Percentiles rank a stretch among this genome's conserved stretches.
These are phyloP conservation scores for Tipula unca DNA, from an alignment of 2,888 invertebrate genomes.

Conservation along the genomic window DNA sequence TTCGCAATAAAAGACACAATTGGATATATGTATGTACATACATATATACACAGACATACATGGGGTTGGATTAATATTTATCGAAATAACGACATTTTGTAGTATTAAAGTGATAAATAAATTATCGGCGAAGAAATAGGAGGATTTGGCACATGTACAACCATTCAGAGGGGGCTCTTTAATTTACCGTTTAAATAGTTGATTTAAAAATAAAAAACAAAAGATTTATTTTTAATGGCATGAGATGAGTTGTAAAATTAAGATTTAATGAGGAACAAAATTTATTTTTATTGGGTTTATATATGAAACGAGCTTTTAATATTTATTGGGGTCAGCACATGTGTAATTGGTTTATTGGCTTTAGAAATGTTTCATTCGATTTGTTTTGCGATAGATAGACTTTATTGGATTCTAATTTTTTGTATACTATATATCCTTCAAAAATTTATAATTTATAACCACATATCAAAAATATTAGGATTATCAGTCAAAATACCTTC, in stretches of 20 bases:
- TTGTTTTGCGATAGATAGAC: too few relatives aligned
- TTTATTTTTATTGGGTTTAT: slow-evolving; percentile 1
- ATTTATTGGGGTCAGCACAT: neutral
- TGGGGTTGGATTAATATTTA: neutral
- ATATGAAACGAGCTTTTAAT: neutral
- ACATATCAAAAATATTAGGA: too few relatives aligned
- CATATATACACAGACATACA: too few relatives aligned
- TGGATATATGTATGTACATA: too few relatives aligned
- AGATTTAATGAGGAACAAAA: neutral
- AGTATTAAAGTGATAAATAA: neutral
- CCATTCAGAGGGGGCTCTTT: neutral
- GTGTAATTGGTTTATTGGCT: neutral
- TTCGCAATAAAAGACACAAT: neutral
- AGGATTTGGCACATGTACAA: neutral
- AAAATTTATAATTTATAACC: too few relatives aligned
- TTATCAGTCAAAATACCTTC: too few relatives aligned
- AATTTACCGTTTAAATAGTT: neutral
- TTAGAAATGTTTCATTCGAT: neutral
- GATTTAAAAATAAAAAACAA: neutral
- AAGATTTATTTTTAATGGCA: neutral
- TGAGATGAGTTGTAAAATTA: slow-evolving; percentile 8
- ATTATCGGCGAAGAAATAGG: neutral
- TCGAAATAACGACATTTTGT: neutral
- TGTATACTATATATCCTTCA: too few relatives aligned
- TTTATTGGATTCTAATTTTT: too few relatives aligned